These are phyloP conservation scores for Engraulis encrasicolus DNA, from an alignment of 2,113 vertebrate genomes.

Conservation along the genomic window DNA sequence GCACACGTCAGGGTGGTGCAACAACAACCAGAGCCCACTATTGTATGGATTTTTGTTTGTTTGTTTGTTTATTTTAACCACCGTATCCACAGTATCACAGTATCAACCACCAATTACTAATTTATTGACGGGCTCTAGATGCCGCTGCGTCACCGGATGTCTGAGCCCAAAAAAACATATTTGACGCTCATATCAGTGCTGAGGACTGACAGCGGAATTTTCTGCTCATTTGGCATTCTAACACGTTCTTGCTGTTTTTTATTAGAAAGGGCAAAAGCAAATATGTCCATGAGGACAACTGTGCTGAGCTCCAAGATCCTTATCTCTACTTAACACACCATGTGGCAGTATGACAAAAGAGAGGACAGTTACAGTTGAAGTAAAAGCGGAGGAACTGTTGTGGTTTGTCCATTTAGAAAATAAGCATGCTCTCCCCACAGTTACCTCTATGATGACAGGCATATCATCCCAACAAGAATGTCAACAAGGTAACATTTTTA, in stretches of 20 bases:
- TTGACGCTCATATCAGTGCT: neutral
- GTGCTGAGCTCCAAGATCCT: neutral
- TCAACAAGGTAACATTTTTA: neutral
- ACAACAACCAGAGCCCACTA: too few relatives aligned
- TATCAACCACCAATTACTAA: too few relatives aligned
- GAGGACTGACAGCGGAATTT: neutral
- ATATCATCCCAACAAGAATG: neutral
- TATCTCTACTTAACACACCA: neutral
- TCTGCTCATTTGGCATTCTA: neutral
- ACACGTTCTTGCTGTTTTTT: neutral
- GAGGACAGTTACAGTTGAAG: neutral
- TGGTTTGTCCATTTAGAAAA: neutral
- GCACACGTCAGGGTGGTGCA: too few relatives aligned
- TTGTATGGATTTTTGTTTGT: too few relatives aligned
- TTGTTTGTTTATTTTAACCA: too few relatives aligned
- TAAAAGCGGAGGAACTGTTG: neutral
- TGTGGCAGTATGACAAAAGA: neutral
- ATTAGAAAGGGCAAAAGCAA: neutral
- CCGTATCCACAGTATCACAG: too few relatives aligned
- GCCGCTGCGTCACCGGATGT: too few relatives aligned
- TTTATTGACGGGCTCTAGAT: too few relatives aligned
- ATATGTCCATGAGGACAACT: neutral
- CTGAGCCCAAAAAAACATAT: too few relatives aligned
- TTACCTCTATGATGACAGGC: neutral
- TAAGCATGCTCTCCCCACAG: neutral